Evolutionary conservation across 2,888 invertebrate species (phyloP), one percentile per base, ranked within the genome.

Genomic region (Hemaris fuciformis): DNA sequence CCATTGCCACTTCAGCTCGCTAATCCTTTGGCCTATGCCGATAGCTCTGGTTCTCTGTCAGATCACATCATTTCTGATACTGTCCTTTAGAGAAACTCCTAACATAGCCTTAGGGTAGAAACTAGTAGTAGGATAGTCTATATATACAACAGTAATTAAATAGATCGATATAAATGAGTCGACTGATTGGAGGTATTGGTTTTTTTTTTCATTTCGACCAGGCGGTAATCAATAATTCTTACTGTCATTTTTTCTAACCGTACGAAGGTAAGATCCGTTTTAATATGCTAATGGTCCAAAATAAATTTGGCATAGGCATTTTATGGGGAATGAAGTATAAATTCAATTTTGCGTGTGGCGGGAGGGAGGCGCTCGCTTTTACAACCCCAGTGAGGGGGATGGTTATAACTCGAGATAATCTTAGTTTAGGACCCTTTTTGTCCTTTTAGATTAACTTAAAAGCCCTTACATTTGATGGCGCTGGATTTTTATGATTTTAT

Each of bases 271-370:
- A 80, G 79, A 79, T 71, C 73, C 78, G 81, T 83, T 88, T 88
- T 90, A 89, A 89, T 90, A 90, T 90, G 90, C 89, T 90, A 90
- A 90, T 90, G 85, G 82, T 74, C 77, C 80, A 85, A 89, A 89
- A 89, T 89, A 89, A 88, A 89, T 89, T 88, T 82, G 80, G 81
- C 83, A 88, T 86, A 85, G 87, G 85, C 85, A 83, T 87, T 88
- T 87, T 85, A 85, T 85, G 83, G 84, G 78, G 81, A 85, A 87
- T 84, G 88, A 84, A 85, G 85, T 81, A 86, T 84, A 87, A 88
- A 89, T 89, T 89, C 83, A 87, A 89, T 89, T 89, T 85, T 71
- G 73, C 59, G 38, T 61, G 61, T 31, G 61, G 57, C n/a, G 43
- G 41, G 63, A 60, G 59, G 64, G 53, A 64, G 64, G 62, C n/a